Conservation (phyloP, 2,113 vertebrate species). For the Cephalopholis sonnerati region DNA sequence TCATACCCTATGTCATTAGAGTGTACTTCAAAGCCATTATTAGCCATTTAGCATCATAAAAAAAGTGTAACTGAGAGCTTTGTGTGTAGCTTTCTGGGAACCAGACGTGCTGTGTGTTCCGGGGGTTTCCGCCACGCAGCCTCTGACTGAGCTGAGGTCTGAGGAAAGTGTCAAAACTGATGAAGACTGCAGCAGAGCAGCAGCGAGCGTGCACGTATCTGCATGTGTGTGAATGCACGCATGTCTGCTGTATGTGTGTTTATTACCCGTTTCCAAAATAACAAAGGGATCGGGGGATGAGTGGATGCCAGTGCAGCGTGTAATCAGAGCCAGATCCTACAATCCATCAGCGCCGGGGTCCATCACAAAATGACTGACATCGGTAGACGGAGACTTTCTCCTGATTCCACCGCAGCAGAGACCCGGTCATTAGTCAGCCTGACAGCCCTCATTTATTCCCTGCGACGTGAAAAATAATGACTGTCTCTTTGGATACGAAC, state of each 20-base stretch:
- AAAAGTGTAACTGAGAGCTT: not conserved
- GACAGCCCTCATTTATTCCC: conserved; percentile 72
- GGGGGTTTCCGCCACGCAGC: conserved; percentile 9
- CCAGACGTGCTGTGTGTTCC: conserved; percentile 4
- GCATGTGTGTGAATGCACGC: not conserved
- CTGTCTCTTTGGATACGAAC: conserved; percentile 63
- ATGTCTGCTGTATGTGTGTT: conserved; percentile 42
- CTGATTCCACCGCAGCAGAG: conserved; percentile 74
- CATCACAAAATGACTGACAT: conserved; percentile 65
- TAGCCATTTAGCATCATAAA: not conserved
- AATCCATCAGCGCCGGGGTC: conserved; percentile 66
- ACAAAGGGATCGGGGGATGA: conserved; percentile 61
- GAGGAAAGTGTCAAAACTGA: conserved; percentile 42
- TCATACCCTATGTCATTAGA: not conserved
- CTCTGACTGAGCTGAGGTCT: conserved; percentile 24
- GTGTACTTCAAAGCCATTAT: not conserved
- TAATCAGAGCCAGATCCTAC: conserved; percentile 77
- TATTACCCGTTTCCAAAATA: conserved; percentile 66
- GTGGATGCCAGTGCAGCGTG: conserved; percentile 60
- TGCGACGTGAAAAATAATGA: conserved; percentile 69
- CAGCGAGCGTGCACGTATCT: not conserved
- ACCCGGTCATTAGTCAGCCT: conserved; percentile 75
- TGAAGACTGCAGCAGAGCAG: conserved; percentile 31
- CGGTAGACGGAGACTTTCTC: conserved; percentile 57
- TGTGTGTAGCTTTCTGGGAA: conserved; percentile 15